Conservation (phyloP, 2,797 vertebrate species). For the Lagocephalus sceleratus region DNA sequence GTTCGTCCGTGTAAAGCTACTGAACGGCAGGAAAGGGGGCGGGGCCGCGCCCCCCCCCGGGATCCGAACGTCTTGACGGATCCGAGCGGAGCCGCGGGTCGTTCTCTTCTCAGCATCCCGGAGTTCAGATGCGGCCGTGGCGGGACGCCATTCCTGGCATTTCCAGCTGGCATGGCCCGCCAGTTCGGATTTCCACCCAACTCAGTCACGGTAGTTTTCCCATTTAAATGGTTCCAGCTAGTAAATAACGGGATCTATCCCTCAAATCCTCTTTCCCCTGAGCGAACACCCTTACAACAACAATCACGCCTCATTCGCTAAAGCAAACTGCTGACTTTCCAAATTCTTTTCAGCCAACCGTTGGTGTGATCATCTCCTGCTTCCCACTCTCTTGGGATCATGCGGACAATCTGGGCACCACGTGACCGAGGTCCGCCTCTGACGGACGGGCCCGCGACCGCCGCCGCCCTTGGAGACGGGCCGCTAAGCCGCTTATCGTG, state of each 20-base stretch:
- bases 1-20: too few species aligned
- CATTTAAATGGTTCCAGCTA: slow-evolving; percentile 76
- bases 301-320: slow-evolving; percentile 73
- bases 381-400: slow-evolving; percentile 65
- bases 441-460: slow-evolving; percentile 11
- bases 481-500: slow-evolving; percentile 14
- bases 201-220: slow-evolving; percentile 65
- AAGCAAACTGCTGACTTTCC: slow-evolving; percentile 77
- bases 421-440: background rate
- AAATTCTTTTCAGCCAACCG: slow-evolving; percentile 76
- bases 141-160: slow-evolving; percentile 65
- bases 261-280: slow-evolving; percentile 76
- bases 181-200: slow-evolving; percentile 76
- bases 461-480: slow-evolving; percentile 21
- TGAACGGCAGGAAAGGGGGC: too few species aligned
- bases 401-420: slow-evolving; percentile 36
- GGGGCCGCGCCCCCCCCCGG: slow-evolving; percentile 29
- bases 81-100: slow-evolving; percentile 23
- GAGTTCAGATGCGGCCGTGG: slow-evolving; percentile 61
- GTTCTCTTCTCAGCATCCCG: slow-evolving; percentile 45
- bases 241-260: slow-evolving; percentile 81
- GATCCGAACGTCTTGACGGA: slow-evolving; percentile 65
- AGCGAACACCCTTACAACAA: slow-evolving; percentile 77
- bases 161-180: slow-evolving; percentile 71
- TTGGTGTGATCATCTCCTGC: slow-evolving; percentile 65